phyloP scores from a whole-genome alignment of 2,888 invertebrate genomes.

The Thereva nobilitata region DNA sequence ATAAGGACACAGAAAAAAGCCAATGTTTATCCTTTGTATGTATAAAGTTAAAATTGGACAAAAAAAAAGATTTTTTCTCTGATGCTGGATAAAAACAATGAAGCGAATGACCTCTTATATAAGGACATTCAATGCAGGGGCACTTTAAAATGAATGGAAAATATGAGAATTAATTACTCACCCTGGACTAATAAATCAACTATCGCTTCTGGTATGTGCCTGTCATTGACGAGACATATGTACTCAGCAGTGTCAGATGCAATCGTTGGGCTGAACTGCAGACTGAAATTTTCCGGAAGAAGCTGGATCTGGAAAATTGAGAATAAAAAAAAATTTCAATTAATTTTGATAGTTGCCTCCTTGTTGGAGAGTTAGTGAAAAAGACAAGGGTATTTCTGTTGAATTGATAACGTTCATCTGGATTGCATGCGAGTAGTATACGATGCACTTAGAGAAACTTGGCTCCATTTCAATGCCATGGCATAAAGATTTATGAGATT shows the following conservation, averaged over 20 bases:
- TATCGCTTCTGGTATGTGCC: slow-evolving; percentile 68
- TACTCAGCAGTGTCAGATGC: slow-evolving; percentile 70
- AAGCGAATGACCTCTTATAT: background rate
- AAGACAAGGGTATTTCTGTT: slow-evolving; percentile 21
- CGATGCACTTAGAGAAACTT: too few relatives aligned
- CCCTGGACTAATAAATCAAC: slow-evolving; percentile 70
- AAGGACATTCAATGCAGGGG: slow-evolving; percentile 8
- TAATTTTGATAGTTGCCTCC: slow-evolving; percentile 29
- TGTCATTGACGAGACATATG: slow-evolving; percentile 70
- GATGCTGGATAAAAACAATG: too few relatives aligned
- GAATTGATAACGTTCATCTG: slow-evolving; percentile 20
- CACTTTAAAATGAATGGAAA: slow-evolving; percentile 18
- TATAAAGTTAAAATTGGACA: background rate
- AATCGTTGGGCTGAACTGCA: slow-evolving; percentile 66
- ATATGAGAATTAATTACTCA: slow-evolving; percentile 54
- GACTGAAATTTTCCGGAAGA: slow-evolving; percentile 64
- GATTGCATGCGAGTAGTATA: too few relatives aligned
- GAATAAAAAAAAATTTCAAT: slow-evolving; percentile 31
- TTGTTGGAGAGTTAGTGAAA: slow-evolving; percentile 7
- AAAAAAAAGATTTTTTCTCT: background rate
- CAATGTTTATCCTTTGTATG: slow-evolving; percentile 11
- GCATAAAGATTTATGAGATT: too few relatives aligned
- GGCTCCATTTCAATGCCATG: too few relatives aligned
- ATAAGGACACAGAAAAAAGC: background rate
- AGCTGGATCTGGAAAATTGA: slow-evolving; percentile 60